These are phyloP conservation scores for Hydropsyche tenuis DNA, from an alignment of 1,140 invertebrate species.

Conservation along the genomic window DNA sequence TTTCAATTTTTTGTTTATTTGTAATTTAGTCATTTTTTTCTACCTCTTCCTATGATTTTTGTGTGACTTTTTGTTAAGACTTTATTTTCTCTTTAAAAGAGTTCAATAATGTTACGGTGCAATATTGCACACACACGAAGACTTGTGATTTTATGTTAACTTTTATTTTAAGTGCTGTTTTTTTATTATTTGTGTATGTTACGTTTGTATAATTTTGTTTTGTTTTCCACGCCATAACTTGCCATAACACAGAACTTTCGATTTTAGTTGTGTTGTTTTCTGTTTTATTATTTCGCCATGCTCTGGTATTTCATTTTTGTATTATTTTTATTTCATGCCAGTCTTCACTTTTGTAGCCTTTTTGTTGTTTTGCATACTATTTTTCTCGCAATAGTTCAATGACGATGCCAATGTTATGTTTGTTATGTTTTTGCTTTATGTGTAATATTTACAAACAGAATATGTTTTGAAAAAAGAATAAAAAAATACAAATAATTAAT, in stretches of 20 bases:
- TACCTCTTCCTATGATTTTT: conserved; percentile 45
- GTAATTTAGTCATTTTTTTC: conserved; percentile 44
- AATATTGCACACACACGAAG: conserved; percentile 40
- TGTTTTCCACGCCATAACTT: conserved; percentile 43
- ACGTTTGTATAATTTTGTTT: conserved; percentile 37
- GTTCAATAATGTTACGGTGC: conserved; percentile 39
- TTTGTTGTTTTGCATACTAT: background rate
- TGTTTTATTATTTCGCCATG: conserved; percentile 2
- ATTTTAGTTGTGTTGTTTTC: conserved; percentile 31
- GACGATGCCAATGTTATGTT: conserved; percentile 49
- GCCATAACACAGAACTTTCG: conserved; percentile 41
- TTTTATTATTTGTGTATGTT: conserved; percentile 42
- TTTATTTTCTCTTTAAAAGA: conserved; percentile 45
- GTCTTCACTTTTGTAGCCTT: conserved; percentile 29
- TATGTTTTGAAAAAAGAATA: conserved; percentile 24
- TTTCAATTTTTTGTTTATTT: conserved; percentile 42
- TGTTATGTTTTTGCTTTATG: conserved; percentile 47
- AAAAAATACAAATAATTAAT: conserved; percentile 31
- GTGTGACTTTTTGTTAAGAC: conserved; percentile 36
- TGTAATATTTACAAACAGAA: conserved; percentile 30
- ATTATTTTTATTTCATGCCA: conserved; percentile 25
- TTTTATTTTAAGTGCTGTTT: conserved; percentile 45
- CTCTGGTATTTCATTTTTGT: conserved; percentile 31
- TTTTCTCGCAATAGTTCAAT: conserved; percentile 39
- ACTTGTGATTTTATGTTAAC: conserved; percentile 49